Percentiles rank a stretch among this genome's conserved stretches.
Conservation (phyloP, 92 coral and sea anemone genomes). For the Phenganax stokvisi region DNA sequence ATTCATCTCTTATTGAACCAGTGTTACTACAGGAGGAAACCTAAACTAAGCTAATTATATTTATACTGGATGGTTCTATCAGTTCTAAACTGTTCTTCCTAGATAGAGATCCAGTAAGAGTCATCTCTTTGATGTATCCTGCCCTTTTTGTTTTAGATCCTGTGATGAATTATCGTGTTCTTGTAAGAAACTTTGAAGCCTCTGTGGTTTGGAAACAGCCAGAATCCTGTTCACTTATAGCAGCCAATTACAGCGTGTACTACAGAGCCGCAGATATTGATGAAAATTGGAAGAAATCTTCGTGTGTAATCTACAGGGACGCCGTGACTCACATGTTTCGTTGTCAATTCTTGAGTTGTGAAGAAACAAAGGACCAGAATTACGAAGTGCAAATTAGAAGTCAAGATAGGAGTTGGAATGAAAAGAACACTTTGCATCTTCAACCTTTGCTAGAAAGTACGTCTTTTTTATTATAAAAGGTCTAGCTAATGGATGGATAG, state of each 20-base stretch:
- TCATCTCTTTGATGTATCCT: no score
- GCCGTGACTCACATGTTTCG: neutral
- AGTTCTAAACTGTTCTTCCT: neutral
- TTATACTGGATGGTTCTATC: neutral
- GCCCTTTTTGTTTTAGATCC: neutral
- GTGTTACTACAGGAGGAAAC: no score
- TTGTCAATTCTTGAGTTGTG: constrained; percentile 25
- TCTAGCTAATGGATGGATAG: neutral
- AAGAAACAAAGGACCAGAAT: neutral
- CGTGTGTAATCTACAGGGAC: neutral
- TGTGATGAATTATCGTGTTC: neutral
- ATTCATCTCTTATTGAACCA: no score
- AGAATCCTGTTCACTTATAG: neutral
- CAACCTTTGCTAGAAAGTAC: constrained; percentile 22
- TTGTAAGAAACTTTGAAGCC: neutral
- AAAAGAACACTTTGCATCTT: neutral
- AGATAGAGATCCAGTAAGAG: no score
- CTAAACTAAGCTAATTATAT: neutral
- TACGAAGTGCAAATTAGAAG: constrained; percentile 8
- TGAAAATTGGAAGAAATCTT: constrained; percentile 3
- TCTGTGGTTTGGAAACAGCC: constrained; percentile 16
- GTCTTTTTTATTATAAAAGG: neutral
- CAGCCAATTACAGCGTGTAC: neutral
- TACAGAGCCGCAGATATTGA: neutral
- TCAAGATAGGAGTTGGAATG: neutral